Evolutionary conservation across 2,888 invertebrate species (phyloP).

Genomic region (Acheta domesticus): DNA sequence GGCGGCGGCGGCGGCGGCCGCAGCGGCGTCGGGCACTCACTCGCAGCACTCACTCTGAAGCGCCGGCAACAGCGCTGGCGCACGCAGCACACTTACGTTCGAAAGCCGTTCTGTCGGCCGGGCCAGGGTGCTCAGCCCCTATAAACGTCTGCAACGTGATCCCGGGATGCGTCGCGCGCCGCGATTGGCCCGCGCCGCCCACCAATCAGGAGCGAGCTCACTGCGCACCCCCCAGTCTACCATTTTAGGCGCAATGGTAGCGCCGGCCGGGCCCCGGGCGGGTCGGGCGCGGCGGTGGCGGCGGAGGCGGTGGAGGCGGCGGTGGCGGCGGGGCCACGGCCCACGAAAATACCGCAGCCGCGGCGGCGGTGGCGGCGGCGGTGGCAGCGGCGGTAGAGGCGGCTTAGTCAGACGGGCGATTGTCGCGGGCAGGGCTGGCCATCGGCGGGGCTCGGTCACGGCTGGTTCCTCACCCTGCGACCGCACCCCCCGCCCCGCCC

Average conservation of each 20-base stretch:
- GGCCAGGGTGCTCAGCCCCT: constrained; percentile 66
- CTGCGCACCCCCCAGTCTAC: constrained; percentile 53
- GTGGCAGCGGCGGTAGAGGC: too few relatives aligned
- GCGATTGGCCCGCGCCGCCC: constrained; percentile 49
- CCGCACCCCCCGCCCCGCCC: background rate
- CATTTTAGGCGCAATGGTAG: constrained; percentile 58
- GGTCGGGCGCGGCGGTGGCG: background rate
- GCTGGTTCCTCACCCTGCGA: background rate
- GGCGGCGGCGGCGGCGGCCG: background rate
- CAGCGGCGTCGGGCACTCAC: constrained; percentile 19
- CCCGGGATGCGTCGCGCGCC: constrained; percentile 54
- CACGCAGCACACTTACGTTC: constrained; percentile 77
- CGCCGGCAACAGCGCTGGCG: background rate
- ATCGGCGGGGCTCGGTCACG: background rate
- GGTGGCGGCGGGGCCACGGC: background rate
- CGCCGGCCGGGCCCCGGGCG: background rate
- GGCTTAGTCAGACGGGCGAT: constrained; percentile 3
- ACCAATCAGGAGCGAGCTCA: constrained; percentile 54
- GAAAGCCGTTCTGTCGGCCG: constrained; percentile 94
- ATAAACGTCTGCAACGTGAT: constrained; percentile 80
- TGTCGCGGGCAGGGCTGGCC: constrained; percentile 1
- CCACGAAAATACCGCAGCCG: background rate
- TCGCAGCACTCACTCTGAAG: background rate
- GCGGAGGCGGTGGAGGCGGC: background rate
- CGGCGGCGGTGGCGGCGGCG: background rate